Evolutionary conservation across 2,888 invertebrate genomes (phyloP).

Genomic region (Plebejus argus): DNA sequence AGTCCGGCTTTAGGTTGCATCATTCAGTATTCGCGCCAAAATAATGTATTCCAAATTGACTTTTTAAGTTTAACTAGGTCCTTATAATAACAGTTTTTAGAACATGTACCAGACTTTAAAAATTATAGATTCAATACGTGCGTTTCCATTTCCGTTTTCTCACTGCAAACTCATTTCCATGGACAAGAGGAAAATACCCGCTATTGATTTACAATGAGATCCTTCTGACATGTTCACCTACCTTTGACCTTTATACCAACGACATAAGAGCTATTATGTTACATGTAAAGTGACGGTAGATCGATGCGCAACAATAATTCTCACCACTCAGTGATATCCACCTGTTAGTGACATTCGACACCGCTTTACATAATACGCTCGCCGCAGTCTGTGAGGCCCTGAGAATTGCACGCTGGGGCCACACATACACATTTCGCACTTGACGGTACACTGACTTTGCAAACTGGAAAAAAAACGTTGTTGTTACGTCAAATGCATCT

Average conservation of each 20-base stretch:
- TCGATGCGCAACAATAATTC: slow-evolving; percentile 47
- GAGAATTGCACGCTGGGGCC: slow-evolving; percentile 35
- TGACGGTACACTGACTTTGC: too few relatives aligned
- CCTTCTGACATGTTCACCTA: not conserved
- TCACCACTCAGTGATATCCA: slow-evolving; percentile 48
- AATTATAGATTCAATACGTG: not conserved
- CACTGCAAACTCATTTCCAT: not conserved
- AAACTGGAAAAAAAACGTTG: too few relatives aligned
- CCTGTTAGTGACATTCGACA: slow-evolving; percentile 50
- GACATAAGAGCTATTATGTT: not conserved
- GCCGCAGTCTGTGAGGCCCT: slow-evolving; percentile 45
- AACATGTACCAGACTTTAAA: too few relatives aligned
- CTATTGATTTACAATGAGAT: slow-evolving; percentile 26
- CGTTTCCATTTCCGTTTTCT: not conserved
- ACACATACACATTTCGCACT: slow-evolving; percentile 34
- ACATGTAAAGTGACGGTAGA: slow-evolving; percentile 25
- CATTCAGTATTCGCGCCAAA: not conserved
- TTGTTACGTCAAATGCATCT: too few relatives aligned
- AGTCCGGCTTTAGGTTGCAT: not conserved
- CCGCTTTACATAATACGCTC: slow-evolving; percentile 47
- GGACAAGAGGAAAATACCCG: not conserved
- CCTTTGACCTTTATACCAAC: not conserved
- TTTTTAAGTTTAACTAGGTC: not conserved
- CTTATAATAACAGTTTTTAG: not conserved
- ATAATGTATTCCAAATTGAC: not conserved